Evolutionary conservation across 1,140 invertebrate genomes (phyloP).

Genomic region (Manduca sexta): DNA sequence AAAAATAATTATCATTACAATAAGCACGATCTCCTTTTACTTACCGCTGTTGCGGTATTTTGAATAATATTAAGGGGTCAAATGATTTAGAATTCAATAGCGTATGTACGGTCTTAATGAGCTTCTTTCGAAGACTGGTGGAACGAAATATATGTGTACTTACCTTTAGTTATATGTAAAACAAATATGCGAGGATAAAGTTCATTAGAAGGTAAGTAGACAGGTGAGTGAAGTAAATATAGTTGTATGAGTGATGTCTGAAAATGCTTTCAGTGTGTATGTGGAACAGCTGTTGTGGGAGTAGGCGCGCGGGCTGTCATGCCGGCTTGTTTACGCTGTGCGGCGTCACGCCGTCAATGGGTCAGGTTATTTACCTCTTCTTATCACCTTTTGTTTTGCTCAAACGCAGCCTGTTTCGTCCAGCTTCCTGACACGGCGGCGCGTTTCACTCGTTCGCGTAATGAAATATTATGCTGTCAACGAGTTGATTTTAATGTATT

Average conservation of each 20-base stretch:
- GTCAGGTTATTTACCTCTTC: slow-evolving; percentile 68
- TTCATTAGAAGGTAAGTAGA: too few species aligned
- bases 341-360: slow-evolving; percentile 58
- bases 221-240: too few species aligned
- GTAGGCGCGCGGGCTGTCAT: slow-evolving; percentile 4
- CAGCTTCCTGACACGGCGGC: slow-evolving; percentile 37
- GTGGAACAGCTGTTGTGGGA: slow-evolving; percentile 44
- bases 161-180: too few species aligned
- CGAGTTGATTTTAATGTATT: too few species aligned
- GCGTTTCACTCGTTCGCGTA: too few species aligned
- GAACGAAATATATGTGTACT: slow-evolving; percentile 23
- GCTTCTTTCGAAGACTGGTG: slow-evolving; percentile 34
- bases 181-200: too few species aligned
- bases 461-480: too few species aligned
- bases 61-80: slow-evolving; percentile 61
- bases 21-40: slow-evolving; percentile 65
- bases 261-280: slow-evolving; percentile 45
- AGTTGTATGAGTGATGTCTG: slow-evolving; percentile 11
- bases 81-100: slow-evolving; percentile 48
- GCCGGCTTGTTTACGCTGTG: slow-evolving; percentile 16
- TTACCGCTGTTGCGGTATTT: slow-evolving; percentile 67
- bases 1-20: slow-evolving; percentile 72
- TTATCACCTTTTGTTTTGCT: slow-evolving; percentile 72
- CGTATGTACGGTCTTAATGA: slow-evolving; percentile 32
- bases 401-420: slow-evolving; percentile 44